Percentiles rank a stretch among this genome's conserved stretches.
These are phyloP conservation scores for Helicorthomorpha holstii DNA, from an alignment of 1,140 invertebrate genomes.

Conservation along the genomic window DNA sequence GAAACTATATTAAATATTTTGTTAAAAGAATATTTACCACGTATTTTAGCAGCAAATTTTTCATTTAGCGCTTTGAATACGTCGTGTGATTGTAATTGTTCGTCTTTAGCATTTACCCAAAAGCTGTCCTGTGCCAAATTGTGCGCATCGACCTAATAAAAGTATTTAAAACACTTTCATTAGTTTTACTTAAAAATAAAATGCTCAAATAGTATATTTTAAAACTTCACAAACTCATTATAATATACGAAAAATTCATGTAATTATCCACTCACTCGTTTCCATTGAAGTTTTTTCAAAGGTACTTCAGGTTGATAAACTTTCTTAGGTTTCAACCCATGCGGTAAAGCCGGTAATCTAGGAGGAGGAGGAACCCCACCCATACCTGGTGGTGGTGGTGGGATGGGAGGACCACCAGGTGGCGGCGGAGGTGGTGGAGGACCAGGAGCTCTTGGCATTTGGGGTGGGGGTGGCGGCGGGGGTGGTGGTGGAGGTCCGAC, in stretches of 20 bases:
- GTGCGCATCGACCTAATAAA: too few relatives aligned
- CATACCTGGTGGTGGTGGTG: constrained; percentile 21
- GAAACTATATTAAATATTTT: too few relatives aligned
- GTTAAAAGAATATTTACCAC: constrained; percentile 10
- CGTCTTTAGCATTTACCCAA: constrained; percentile 86
- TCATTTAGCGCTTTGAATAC: constrained; percentile 62
- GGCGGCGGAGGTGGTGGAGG: too few relatives aligned
- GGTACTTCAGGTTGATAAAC: constrained; percentile 71
- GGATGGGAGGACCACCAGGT: too few relatives aligned
- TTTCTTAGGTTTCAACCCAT: constrained; percentile 79
- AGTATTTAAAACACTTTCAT: constrained; percentile 77
- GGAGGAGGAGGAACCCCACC: constrained; percentile 26
- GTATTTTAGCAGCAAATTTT: constrained; percentile 73
- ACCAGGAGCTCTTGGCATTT: too few relatives aligned
- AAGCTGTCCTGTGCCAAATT: too few relatives aligned
- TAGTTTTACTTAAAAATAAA: constrained; percentile 54
- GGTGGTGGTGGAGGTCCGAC: too few relatives aligned
- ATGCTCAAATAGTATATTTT: too few relatives aligned
- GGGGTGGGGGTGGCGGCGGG: too few relatives aligned
- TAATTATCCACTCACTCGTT: constrained; percentile 26
- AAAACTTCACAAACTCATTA: too few relatives aligned
- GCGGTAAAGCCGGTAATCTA: constrained; percentile 41
- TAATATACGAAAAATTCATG: neutral
- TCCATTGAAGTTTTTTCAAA: constrained; percentile 48
- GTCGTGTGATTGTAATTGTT: constrained; percentile 60